Base-by-base conservation (phyloP, 1,140 invertebrate genomes). In the Cepaea nemoralis region DNA sequence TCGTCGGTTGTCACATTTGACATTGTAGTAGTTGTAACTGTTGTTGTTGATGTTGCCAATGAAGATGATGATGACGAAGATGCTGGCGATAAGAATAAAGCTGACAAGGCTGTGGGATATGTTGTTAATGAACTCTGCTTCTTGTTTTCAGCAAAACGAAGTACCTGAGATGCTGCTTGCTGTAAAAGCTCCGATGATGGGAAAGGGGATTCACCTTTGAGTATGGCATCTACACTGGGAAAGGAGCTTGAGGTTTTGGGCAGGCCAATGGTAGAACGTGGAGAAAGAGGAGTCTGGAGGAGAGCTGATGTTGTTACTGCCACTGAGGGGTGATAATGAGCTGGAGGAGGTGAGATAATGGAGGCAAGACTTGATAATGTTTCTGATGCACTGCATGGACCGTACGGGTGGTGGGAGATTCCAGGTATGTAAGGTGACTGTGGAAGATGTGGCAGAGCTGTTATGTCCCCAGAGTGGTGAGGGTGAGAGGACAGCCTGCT, bases 1-100 rank as follows among this genome's bases (percentile, higher is more conserved):
- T 39, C 40, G 31, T 39, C 22, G 24, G 35, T 39, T 10, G 69
- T 40, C 35, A 39, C 37, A 31, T 35, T 31, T 27, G 42, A 50
- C 39, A 79, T 69, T 40, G 71, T 70, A 22, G 48, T 55, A 39
- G 39, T 74, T 69, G 80, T 76, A 31, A 78, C 37, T 35, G 76
- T 88, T 88, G 75, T 80, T 80, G 37, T 85, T 84, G 14, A 40
- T 77, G 40, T 75, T 67, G 76, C 27, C 27, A 83, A 70, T 45
- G 84, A 84, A 35, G 78, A 70, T 80, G 84, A 83, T 19, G n/a
- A 5, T 22, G 16, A 22, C 22, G 50, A 55, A 55, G 19, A 24
- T 3, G 19, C 16, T 19, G 19, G 50, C n/a, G 82, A 78, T 59
- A 82, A n/a, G 27, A 67, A n/a, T 31, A 80, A 69, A 66, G 83